These are phyloP conservation scores for Hoplodrina blanda DNA, from an alignment of 2,888 invertebrate genomes.

Conservation along the genomic window DNA sequence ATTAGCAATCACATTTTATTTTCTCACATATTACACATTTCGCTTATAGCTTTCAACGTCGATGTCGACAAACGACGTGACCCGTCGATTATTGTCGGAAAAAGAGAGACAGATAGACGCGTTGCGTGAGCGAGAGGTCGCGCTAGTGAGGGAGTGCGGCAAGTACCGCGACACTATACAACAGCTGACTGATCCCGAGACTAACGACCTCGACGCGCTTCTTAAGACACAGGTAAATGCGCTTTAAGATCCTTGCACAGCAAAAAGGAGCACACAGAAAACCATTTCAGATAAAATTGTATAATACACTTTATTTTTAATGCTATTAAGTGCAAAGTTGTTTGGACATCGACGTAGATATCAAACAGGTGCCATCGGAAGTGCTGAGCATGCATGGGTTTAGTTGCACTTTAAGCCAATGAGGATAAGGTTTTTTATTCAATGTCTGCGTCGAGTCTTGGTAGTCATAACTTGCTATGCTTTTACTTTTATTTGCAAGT, in stretches of 20 bases:
- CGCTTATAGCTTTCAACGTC: slow-evolving; percentile 49
- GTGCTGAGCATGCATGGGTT: not conserved
- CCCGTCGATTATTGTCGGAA: slow-evolving; percentile 92
- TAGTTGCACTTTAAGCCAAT: not conserved
- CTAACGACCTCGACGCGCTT: slow-evolving; percentile 87
- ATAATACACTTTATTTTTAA: not conserved
- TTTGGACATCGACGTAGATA: not conserved
- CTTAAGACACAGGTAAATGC: slow-evolving; percentile 81
- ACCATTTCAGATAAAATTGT: not conserved
- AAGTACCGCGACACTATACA: slow-evolving; percentile 93
- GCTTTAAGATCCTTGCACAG: no score
- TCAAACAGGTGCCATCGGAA: not conserved
- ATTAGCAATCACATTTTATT: slow-evolving; percentile 8
- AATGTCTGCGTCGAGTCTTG: not conserved
- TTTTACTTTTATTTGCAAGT: slow-evolving; percentile 7
- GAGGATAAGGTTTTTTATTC: not conserved
- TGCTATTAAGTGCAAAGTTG: not conserved
- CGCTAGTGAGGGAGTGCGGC: slow-evolving; percentile 91
- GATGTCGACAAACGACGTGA: slow-evolving; percentile 91
- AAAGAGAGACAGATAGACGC: slow-evolving; percentile 93
- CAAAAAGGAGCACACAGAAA: no score
- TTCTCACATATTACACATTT: slow-evolving; percentile 17
- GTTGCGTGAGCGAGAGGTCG: slow-evolving; percentile 91
- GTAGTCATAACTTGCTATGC: slow-evolving; percentile 7
- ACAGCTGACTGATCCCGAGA: slow-evolving; percentile 92